Base-by-base conservation (phyloP, 2,113 vertebrate species). In the Hymenochirus boettgeri region DNA sequence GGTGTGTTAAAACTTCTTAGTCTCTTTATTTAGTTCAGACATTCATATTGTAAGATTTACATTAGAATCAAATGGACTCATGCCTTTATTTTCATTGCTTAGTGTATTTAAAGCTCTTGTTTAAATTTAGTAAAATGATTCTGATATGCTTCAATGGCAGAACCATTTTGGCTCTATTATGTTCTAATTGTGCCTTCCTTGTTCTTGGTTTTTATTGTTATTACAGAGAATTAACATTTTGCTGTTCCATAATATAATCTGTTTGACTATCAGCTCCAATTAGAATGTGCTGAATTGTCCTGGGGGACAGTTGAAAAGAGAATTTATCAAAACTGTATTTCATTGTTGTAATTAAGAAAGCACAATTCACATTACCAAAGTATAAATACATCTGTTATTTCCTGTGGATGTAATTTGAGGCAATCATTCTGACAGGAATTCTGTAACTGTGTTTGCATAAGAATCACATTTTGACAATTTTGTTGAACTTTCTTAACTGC, bases 211-310 rank as follows among this genome's bases (percentile, higher is more conserved):
- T 60, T 75, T 79, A 64, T 69, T 75, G 73, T 80, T 51, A 48
- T 69, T 70, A 70, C 12, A 76, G 66, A 79, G 69, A 79, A 80
- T 80, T 83, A 80, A 63, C 63, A 25, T 81, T 82, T 77, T 74
- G 65, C 72, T 73, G 72, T 42, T 58, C 24, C 26, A 39, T 67
- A 59, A 59, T 51, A 35, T 55, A 55, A 29, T 57, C 18, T 57
- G 12, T 19, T n/a, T 33, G 33, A 23, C 31, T 50, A 52, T 67
- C 31, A 42, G 29, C 33, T 56, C 56, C 64, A 51, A 52, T 51
- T 59, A 56, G 64, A 52, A 47, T 22, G n/a, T 2, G 17, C 19
- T 18, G 56, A 5, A 23, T 29, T 42, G 23, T 52, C 64, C 55
- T 59, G 23, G 7, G 39, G 50, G 46, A 24, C 55, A 51, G 42